phyloP scores from a whole-genome alignment of 2,113 vertebrate genomes.

The Piliocolobus tephrosceles region DNA sequence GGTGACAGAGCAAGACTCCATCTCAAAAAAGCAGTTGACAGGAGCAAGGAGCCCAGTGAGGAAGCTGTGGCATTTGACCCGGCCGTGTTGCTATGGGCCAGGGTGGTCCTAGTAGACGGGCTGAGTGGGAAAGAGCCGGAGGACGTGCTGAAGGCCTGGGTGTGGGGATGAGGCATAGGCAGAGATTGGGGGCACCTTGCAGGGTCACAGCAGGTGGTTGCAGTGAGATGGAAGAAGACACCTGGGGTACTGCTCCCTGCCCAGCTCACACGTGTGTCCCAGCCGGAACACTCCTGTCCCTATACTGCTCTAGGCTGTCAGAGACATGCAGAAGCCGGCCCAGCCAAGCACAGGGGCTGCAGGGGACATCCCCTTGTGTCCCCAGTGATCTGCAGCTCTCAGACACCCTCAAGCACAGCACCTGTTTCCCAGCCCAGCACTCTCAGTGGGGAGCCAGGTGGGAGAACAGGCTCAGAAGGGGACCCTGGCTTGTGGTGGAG shows the following conservation, averaged over 20 bases:
- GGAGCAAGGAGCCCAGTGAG: neutral
- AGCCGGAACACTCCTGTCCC: neutral
- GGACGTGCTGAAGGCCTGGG: rapidly evolving
- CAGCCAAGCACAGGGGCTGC: neutral
- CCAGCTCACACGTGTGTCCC: neutral
- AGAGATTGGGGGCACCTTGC: no score
- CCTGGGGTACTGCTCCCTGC: neutral
- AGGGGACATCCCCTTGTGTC: neutral
- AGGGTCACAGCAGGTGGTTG: no score
- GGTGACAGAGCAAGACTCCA: no score
- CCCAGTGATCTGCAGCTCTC: neutral
- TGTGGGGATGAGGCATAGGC: no score
- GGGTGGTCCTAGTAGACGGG: neutral
- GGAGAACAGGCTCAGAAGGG: neutral
- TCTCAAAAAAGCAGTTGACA: neutral
- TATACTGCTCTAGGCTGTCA: neutral
- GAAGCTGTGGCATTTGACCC: neutral
- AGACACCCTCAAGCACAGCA: neutral
- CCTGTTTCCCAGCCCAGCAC: neutral
- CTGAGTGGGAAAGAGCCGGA: neutral
- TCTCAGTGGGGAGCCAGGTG: neutral
- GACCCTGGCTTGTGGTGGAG: neutral
- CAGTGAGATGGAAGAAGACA: neutral
- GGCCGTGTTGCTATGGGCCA: neutral
- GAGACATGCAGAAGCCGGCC: neutral